phyloP scores from a whole-genome alignment of 2,888 invertebrate species.

The Athetis lepigone region DNA sequence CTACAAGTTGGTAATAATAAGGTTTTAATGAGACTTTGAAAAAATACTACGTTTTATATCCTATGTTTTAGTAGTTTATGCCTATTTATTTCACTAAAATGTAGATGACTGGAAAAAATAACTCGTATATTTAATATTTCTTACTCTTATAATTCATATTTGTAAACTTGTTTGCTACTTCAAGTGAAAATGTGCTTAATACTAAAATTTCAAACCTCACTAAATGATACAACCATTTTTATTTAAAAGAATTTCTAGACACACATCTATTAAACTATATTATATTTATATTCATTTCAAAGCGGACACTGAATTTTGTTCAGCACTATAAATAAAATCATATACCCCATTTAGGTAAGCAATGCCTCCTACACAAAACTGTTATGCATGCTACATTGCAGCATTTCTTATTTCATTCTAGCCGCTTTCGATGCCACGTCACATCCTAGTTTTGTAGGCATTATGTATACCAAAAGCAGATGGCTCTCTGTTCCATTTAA shows the following conservation, averaged over 20 bases:
- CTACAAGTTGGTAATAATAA: slow-evolving; percentile 82
- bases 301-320: slow-evolving; percentile 75
- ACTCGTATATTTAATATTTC: slow-evolving; percentile 65
- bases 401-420: too few relatives aligned
- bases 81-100: slow-evolving; percentile 76
- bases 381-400: too few relatives aligned
- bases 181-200: slow-evolving; percentile 73
- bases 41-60: slow-evolving; percentile 84
- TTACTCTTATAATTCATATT: slow-evolving; percentile 62
- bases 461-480: background rate
- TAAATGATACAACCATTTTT: slow-evolving; percentile 80
- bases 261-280: slow-evolving; percentile 79
- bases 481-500: slow-evolving; percentile 9
- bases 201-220: slow-evolving; percentile 79
- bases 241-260: slow-evolving; percentile 75
- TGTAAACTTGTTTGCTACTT: slow-evolving; percentile 63
- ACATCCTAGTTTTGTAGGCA: background rate
- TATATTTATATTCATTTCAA: slow-evolving; percentile 72
- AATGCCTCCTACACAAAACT: slow-evolving; percentile 1
- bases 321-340: slow-evolving; percentile 71
- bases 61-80: slow-evolving; percentile 78
- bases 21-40: slow-evolving; percentile 81
- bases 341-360: slow-evolving; percentile 39
- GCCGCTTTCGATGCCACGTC: background rate
- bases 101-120: slow-evolving; percentile 75